Percentiles rank a stretch among this genome's conserved stretches.
phyloP scores from a whole-genome alignment of 2,797 vertebrate genomes.

The Kryptopterus vitreolus region DNA sequence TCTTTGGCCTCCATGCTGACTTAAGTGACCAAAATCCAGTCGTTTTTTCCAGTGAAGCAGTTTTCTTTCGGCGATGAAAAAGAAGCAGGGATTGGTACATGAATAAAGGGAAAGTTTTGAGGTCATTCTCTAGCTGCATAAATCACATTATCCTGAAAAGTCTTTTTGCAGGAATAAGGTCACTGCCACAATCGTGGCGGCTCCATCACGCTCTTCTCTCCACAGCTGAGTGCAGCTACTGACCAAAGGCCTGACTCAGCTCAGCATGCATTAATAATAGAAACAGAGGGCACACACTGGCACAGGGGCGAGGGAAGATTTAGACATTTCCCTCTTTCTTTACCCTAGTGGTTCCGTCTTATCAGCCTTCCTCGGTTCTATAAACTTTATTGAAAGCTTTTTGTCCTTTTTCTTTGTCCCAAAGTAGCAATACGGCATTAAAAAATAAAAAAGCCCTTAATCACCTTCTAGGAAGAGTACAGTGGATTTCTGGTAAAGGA shows the following conservation, averaged over 20 bases:
- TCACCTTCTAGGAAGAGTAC: neutral
- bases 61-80: constrained; percentile 53
- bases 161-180: constrained; percentile 72
- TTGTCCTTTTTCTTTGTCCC: constrained; percentile 46
- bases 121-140: constrained; percentile 71
- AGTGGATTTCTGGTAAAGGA: neutral
- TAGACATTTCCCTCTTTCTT: constrained; percentile 43
- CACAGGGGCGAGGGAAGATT: constrained; percentile 47
- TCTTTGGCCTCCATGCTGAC: neutral
- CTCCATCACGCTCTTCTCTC: constrained; percentile 66
- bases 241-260: constrained; percentile 71
- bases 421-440: constrained; percentile 32
- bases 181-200: constrained; percentile 70
- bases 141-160: constrained; percentile 76
- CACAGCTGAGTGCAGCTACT: constrained; percentile 64
- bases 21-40: neutral
- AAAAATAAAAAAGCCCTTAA: constrained; percentile 44
- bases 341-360: constrained; percentile 49
- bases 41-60: constrained; percentile 30
- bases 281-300: constrained; percentile 46
- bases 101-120: constrained; percentile 67
- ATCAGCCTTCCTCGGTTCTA: constrained; percentile 50
- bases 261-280: constrained; percentile 57
- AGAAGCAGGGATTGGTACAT: constrained; percentile 57
- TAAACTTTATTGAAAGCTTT: constrained; percentile 45